Percentiles rank a stretch among this genome's conserved stretches.
These are phyloP conservation scores for Phenganax subtilis DNA, from an alignment of 92 coral and sea anemone species.

Conservation along the genomic window DNA sequence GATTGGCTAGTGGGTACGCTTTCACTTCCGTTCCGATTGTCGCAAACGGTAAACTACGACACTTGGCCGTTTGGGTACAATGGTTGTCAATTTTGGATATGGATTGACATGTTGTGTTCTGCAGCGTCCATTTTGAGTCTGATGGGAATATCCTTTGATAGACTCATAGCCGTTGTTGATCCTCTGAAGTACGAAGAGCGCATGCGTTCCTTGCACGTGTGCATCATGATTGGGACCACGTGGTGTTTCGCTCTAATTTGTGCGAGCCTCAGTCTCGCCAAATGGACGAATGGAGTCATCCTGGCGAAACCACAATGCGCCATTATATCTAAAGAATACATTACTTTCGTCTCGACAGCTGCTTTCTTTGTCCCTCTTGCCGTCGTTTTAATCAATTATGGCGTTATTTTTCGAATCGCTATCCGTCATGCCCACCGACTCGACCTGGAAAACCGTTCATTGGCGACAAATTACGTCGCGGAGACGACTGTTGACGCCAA, in stretches of 20 bases:
- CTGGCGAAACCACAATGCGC: constrained; percentile 53
- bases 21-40: constrained; percentile 78
- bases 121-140: constrained; percentile 91
- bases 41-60: constrained; percentile 65
- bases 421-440: constrained; percentile 76
- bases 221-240: constrained; percentile 53
- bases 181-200: constrained; percentile 83
- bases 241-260: constrained; percentile 73
- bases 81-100: constrained; percentile 90
- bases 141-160: constrained; percentile 77
- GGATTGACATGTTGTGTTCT: constrained; percentile 80
- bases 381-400: constrained; percentile 71
- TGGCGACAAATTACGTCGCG: constrained; percentile 71
- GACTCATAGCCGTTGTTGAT: constrained; percentile 75
- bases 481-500: constrained; percentile 54
- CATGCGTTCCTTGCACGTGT: constrained; percentile 73
- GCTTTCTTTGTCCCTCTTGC: constrained; percentile 84
- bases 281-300: constrained; percentile 60
- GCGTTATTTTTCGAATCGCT: constrained; percentile 76
- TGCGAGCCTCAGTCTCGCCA: constrained; percentile 70
- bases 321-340: constrained; percentile 62
- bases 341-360: constrained; percentile 68
- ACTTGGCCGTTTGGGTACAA: constrained; percentile 67
- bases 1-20: constrained; percentile 76
- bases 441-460: constrained; percentile 65